Conservation (phyloP, 37 sponge, comb jelly and placozoan species). For the Theonella swinhoei region DNA sequence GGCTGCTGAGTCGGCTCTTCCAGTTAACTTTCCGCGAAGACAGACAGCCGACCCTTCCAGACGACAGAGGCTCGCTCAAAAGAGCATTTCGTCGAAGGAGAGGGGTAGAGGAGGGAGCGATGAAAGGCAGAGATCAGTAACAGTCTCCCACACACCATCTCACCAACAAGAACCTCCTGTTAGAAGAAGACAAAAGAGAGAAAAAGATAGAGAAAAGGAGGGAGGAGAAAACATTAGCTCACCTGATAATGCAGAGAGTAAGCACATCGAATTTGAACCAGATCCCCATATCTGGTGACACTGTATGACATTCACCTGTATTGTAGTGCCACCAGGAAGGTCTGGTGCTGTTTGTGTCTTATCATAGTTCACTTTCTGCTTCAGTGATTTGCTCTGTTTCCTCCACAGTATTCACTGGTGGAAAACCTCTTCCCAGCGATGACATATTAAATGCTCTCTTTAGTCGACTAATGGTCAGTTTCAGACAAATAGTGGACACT, state of each 20-base stretch:
- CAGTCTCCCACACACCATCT: neutral
- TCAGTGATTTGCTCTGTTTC: neutral
- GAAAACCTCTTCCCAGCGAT: slow-evolving; percentile 66
- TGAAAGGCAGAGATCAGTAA: neutral
- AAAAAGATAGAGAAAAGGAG: neutral
- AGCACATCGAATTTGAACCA: neutral
- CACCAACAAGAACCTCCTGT: neutral
- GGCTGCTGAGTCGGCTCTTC: neutral
- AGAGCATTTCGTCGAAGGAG: too few relatives aligned
- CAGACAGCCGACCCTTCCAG: neutral
- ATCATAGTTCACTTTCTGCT: neutral
- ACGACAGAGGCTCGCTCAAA: neutral
- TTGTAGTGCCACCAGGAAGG: neutral
- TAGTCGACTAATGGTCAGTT: slow-evolving; percentile 67
- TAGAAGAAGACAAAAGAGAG: neutral
- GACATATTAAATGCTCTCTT: slow-evolving; percentile 76
- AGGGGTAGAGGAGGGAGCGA: neutral
- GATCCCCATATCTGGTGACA: too few relatives aligned
- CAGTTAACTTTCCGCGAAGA: neutral
- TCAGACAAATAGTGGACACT: neutral
- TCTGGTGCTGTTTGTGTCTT: too few relatives aligned
- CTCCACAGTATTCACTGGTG: neutral
- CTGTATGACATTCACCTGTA: too few relatives aligned
- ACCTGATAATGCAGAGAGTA: slow-evolving; percentile 24
- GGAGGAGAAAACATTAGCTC: neutral